Conservation (phyloP, 2,797 vertebrate genomes). For the Typhlichthys subterraneus region DNA sequence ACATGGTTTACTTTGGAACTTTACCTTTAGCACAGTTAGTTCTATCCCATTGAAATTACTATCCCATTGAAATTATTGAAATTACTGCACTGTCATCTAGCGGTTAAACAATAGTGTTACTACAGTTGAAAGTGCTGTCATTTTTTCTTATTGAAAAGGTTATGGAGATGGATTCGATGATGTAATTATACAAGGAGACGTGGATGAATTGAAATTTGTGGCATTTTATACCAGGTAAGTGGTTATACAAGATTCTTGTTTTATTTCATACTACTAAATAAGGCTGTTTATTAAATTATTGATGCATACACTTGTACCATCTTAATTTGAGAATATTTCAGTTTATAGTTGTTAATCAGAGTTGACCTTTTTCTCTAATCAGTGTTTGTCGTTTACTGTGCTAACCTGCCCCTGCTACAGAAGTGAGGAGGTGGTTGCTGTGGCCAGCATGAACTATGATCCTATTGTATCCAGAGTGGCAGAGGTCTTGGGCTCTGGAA, state of each 20-base stretch:
- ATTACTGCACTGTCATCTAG: slow-evolving; percentile 53
- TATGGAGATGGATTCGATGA: slow-evolving; percentile 97
- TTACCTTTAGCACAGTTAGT: background rate
- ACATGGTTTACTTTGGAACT: no score
- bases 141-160: slow-evolving; percentile 74
- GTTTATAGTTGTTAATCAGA: background rate
- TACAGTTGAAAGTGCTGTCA: background rate
- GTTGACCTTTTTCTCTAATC: background rate
- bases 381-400: slow-evolving; percentile 3
- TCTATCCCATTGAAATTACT: background rate
- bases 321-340: background rate
- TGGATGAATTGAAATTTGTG: slow-evolving; percentile 96
- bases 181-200: slow-evolving; percentile 96
- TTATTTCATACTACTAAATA: background rate
- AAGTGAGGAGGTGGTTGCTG: slow-evolving; percentile 94
- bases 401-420: slow-evolving; percentile 67
- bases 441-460: slow-evolving; percentile 98
- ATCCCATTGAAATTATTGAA: background rate
- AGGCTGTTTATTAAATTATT: no score
- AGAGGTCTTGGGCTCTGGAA: slow-evolving; percentile 92
- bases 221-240: slow-evolving; percentile 97
- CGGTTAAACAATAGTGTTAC: slow-evolving; percentile 19
- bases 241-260: slow-evolving; percentile 1
- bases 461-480: slow-evolving; percentile 97
- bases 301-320: background rate